Percentiles rank a stretch among this genome's conserved stretches.
phyloP scores from a whole-genome alignment of 2,113 vertebrate species.

The Cyanoramphus novaezelandiae region DNA sequence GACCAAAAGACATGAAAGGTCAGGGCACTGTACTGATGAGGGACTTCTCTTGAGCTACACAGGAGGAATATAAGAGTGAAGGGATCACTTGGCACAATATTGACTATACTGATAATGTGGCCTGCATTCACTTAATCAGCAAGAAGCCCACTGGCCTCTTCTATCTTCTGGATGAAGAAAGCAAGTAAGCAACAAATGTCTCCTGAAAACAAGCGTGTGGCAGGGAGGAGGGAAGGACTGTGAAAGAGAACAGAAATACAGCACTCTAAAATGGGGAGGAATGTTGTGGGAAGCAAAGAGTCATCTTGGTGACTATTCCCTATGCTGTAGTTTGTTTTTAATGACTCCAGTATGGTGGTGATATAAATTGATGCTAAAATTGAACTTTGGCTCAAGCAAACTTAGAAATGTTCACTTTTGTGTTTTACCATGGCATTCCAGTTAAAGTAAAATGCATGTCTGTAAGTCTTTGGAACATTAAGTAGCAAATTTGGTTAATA shows the following conservation, averaged over 20 bases:
- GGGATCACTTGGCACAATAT: slow-evolving; percentile 98
- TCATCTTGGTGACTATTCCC: background rate
- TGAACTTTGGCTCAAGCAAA: background rate
- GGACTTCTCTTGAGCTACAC: slow-evolving; percentile 52
- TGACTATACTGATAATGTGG: slow-evolving; percentile 96
- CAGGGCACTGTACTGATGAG: slow-evolving; percentile 29
- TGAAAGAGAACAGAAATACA: background rate
- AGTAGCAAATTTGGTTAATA: background rate
- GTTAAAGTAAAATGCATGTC: background rate
- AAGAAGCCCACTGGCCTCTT: slow-evolving; percentile 97
- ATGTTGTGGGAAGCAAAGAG: background rate
- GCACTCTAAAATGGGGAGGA: background rate
- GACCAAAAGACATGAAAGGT: background rate
- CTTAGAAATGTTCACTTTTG: background rate
- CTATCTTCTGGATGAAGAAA: slow-evolving; percentile 96
- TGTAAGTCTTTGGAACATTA: background rate
- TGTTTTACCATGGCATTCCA: background rate
- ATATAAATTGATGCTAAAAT: background rate
- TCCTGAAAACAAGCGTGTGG: background rate
- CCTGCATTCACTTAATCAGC: slow-evolving; percentile 97
- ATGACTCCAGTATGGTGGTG: background rate
- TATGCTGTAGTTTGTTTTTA: background rate
- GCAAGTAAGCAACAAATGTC: slow-evolving; percentile 85
- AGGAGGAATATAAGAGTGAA: slow-evolving; percentile 97
- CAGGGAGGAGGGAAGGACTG: background rate